These are phyloP conservation scores for Neopelma chrysocephalum DNA, from an alignment of 2,797 vertebrate genomes.

Conservation along the genomic window DNA sequence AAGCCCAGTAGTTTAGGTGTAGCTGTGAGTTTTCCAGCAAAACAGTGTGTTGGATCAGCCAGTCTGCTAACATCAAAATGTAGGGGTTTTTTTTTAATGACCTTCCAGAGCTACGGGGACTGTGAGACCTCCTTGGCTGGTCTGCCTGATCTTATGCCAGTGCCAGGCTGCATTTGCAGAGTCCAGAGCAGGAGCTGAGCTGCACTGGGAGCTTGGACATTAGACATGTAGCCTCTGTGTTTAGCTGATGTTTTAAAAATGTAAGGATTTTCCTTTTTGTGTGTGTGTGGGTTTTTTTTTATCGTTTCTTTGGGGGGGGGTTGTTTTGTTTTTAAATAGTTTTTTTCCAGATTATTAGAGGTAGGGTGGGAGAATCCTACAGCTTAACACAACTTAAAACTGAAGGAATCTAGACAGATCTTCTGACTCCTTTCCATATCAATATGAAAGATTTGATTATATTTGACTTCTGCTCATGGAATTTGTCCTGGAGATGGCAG, in stretches of 20 bases:
- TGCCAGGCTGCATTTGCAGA: not conserved
- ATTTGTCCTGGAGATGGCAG: not conserved
- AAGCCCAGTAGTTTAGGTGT: not conserved
- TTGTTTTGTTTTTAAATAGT: not conserved
- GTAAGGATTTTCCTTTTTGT: not conserved
- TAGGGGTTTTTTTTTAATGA: not conserved
- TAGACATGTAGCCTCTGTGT: not conserved
- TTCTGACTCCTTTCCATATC: not conserved
- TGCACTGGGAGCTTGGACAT: not conserved
- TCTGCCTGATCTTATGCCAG: not conserved
- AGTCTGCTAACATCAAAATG: not conserved
- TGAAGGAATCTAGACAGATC: not conserved
- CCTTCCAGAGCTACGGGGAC: not conserved
- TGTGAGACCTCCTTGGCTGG: not conserved
- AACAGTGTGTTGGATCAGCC: not conserved
- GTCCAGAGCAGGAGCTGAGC: not conserved
- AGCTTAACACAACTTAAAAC: not conserved
- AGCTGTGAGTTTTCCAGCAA: not conserved
- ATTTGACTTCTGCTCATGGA: not conserved
- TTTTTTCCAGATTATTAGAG: not conserved
- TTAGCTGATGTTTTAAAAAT: not conserved
- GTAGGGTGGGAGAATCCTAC: not conserved
- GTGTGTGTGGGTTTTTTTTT: too few species aligned
- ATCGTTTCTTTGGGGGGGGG: accelerated
- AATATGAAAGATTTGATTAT: not conserved